These are phyloP conservation scores for Pseudachorutes palmiensis DNA, from an alignment of 1,140 invertebrate species.

Conservation along the genomic window DNA sequence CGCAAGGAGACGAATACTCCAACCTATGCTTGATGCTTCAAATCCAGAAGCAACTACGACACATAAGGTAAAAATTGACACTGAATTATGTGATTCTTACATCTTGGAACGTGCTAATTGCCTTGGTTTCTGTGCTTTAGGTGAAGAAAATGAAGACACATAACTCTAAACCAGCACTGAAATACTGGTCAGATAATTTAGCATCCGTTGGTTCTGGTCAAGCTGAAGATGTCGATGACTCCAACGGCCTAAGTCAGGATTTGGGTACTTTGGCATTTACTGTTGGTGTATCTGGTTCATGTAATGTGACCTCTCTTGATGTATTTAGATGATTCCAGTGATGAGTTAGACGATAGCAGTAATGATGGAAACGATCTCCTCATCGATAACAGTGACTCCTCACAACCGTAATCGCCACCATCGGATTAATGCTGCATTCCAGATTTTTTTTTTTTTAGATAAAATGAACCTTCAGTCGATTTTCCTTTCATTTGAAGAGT, in stretches of 20 bases:
- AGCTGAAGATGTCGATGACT: constrained; percentile 17
- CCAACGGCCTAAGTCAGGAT: constrained; percentile 24
- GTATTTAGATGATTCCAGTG: constrained; percentile 33
- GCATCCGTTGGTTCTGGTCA: constrained; percentile 29
- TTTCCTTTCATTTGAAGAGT: too few species aligned
- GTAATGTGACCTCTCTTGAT: not conserved
- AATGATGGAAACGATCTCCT: constrained; percentile 36
- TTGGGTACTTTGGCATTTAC: constrained; percentile 11
- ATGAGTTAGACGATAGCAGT: constrained; percentile 34
- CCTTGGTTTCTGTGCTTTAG: constrained; percentile 13
- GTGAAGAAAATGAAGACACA: constrained; percentile 37
- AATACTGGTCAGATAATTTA: constrained; percentile 37
- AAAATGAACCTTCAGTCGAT: too few species aligned
- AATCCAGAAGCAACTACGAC: constrained; percentile 35
- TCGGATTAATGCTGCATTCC: too few species aligned
- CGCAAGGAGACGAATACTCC: constrained; percentile 79
- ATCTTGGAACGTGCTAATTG: not conserved
- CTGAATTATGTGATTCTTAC: too few species aligned
- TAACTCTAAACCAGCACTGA: constrained; percentile 35
- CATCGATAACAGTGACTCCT: constrained; percentile 38
- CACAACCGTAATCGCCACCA: constrained; percentile 36
- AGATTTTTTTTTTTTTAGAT: too few species aligned
- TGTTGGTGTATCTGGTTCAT: not conserved
- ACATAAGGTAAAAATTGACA: constrained; percentile 27
- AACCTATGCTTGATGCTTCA: constrained; percentile 72